Percentiles rank a stretch among this genome's conserved stretches.
phyloP scores from a whole-genome alignment of 1,140 invertebrate genomes.

The Danaus plexippus region DNA sequence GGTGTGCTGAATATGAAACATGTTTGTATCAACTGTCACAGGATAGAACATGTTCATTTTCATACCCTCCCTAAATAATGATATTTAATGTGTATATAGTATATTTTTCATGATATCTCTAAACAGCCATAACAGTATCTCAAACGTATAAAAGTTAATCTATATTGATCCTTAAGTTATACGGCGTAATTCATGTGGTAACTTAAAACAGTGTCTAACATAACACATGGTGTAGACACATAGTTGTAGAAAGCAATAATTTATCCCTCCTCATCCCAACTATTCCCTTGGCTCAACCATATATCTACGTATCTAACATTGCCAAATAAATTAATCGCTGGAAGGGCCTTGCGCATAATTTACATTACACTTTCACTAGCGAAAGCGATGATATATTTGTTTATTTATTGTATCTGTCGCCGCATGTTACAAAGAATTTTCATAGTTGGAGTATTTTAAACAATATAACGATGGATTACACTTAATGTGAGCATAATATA shows the following conservation, averaged over 20 bases:
- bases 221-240: conserved; percentile 66
- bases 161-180: conserved; percentile 32
- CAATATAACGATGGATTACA: too few species aligned
- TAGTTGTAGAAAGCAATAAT: conserved; percentile 69
- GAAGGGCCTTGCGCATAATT: conserved; percentile 21
- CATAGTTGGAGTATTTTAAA: too few species aligned
- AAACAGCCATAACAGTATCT: conserved; percentile 7
- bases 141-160: conserved; percentile 13
- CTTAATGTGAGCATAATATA: too few species aligned
- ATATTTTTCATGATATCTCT: neutral
- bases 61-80: neutral
- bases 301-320: conserved; percentile 52
- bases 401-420: too few species aligned
- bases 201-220: conserved; percentile 62
- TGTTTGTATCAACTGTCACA: neutral
- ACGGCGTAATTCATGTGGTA: conserved; percentile 46
- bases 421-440: too few species aligned
- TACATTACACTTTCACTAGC: too few species aligned
- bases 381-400: too few species aligned
- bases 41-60: conserved; percentile 1
- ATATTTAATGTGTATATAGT: neutral
- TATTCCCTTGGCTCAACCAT: conserved; percentile 64
- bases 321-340: conserved; percentile 26
- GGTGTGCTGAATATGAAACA: conserved; percentile 3
- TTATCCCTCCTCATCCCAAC: conserved; percentile 66